phyloP scores from a whole-genome alignment of 2,113 vertebrate genomes.

The Isichthys henryi region DNA sequence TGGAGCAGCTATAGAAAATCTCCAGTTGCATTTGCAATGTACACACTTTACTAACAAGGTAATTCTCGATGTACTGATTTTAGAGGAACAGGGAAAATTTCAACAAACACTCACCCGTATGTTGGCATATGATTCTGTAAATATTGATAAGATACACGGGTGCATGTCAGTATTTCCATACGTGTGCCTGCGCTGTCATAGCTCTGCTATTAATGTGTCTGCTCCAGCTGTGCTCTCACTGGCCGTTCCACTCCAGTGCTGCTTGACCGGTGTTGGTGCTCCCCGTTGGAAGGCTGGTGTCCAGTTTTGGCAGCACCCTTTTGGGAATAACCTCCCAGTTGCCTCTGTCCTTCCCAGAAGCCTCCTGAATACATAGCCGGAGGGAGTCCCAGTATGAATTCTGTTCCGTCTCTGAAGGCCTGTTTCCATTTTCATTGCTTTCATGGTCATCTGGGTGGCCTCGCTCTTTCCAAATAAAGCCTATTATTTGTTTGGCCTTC shows the following conservation, averaged over 20 bases:
- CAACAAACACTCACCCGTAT: background rate
- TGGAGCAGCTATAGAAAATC: background rate
- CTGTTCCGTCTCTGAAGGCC: background rate
- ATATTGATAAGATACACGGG: background rate
- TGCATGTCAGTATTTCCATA: background rate
- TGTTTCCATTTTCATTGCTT: background rate
- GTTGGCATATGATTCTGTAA: background rate
- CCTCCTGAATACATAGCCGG: background rate
- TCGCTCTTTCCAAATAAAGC: slow-evolving; percentile 51
- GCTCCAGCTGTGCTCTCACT: background rate
- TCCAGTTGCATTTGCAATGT: background rate
- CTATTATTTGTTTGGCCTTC: slow-evolving; percentile 53
- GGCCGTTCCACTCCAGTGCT: background rate
- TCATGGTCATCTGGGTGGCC: slow-evolving; percentile 35
- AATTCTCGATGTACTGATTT: background rate
- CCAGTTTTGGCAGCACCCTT: background rate
- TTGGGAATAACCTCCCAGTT: background rate
- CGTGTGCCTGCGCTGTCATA: background rate
- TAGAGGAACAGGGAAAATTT: background rate
- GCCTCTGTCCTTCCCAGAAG: background rate
- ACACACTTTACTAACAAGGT: background rate
- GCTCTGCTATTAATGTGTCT: background rate
- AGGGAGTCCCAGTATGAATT: background rate
- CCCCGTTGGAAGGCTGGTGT: background rate
- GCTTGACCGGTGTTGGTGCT: background rate